Percentiles rank a stretch among this genome's conserved stretches.
Conservation (phyloP, 2,113 vertebrate species). For the Vicugna pacos region DNA sequence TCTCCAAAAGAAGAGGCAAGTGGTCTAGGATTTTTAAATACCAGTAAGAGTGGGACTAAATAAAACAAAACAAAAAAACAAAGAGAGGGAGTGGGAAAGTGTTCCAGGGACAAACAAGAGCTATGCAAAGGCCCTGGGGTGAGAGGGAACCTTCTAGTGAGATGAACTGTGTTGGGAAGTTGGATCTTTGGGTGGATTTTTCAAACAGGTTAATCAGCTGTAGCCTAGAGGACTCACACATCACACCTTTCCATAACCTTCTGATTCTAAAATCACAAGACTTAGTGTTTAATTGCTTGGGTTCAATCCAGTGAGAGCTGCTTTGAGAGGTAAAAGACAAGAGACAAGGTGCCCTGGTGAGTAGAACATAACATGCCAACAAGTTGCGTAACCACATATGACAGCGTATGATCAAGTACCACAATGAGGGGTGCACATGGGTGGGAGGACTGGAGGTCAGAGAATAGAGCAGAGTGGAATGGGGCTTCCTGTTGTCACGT, state of each 20-base stretch:
- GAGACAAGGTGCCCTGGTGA: neutral
- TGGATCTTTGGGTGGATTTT: slow-evolving; percentile 25
- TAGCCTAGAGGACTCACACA: neutral
- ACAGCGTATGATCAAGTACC: slow-evolving; percentile 17
- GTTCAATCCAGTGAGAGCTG: slow-evolving; percentile 2
- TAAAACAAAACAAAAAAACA: neutral
- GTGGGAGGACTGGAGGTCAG: neutral
- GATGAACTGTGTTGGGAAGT: neutral
- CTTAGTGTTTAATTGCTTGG: slow-evolving; percentile 52
- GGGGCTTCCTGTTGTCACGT: neutral
- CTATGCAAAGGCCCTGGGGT: neutral
- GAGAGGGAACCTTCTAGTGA: neutral
- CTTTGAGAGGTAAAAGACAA: slow-evolving; percentile 44
- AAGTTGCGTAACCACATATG: neutral
- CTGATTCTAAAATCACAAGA: slow-evolving; percentile 37
- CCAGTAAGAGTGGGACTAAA: neutral
- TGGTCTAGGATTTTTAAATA: neutral
- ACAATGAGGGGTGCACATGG: neutral
- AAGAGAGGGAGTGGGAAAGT: neutral
- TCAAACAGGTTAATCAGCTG: slow-evolving; percentile 47
- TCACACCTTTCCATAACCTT: slow-evolving; percentile 37
- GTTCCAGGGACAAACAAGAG: neutral
- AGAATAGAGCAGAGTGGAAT: neutral
- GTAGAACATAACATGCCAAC: neutral
- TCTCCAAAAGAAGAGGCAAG: neutral